Evolutionary conservation across 2,888 invertebrate species (phyloP), one percentile per base, ranked within the genome.

Genomic region (Brachyptera putata): DNA sequence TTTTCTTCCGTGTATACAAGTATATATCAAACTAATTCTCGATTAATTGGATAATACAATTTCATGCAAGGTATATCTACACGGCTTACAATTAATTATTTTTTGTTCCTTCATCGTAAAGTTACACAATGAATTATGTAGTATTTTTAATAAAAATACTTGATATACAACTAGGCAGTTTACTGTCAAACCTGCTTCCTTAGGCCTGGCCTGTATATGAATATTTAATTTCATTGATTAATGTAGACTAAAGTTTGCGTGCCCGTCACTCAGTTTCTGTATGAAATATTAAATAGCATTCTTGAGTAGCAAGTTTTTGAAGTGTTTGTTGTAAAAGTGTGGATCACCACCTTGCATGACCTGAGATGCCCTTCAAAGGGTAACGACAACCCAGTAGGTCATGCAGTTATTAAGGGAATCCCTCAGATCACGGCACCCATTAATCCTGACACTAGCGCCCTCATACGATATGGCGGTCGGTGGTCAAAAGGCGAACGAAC

Each of bases 181-280:
- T 37, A 16, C 16, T 37, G 39, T 37, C 39, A 37, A 37, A 37
- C 39, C 13, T 37, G 39, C 39, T 37, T 37, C 13, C 14, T 16
- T 16, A 37, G 39, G 16, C 39, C 14, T 16, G 3, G n/a, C n/a
- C n/a, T n/a, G n/a, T 30, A 7, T 30, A 30, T 46, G 46, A 46
- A 30, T 53, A 36, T 36, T 21, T 53, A 53, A 34, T 53, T 18
- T 30, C 18, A 53, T 53, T 53, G 53, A 53, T 53, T 53, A 36
- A 53, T 53, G 53, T 36, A 21, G 36, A 21, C 30, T 3, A 9
- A n/a, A 18, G 46, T 46, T 21, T 46, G 46, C 46, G 24, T 22
- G 46, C 11, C 46, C 22, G 24, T 24, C 46, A 46, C 11, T 16
- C n/a, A n/a, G n/a, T n/a, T n/a, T n/a, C 43, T 4, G 3, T 16